Evolutionary conservation across 2,113 vertebrate genomes (phyloP).

Genomic region (Caracal caracal): DNA sequence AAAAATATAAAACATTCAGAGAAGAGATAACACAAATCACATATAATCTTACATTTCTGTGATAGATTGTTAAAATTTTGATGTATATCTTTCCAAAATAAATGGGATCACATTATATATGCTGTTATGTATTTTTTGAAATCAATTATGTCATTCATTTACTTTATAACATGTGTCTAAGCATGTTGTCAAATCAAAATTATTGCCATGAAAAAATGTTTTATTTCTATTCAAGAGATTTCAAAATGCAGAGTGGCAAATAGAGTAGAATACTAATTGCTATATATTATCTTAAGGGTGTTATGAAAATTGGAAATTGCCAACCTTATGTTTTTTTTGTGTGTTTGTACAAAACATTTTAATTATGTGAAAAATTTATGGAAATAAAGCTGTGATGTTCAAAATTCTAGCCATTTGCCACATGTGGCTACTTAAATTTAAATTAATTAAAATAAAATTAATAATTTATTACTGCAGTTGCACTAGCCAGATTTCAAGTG

Average conservation of each 20-base stretch:
- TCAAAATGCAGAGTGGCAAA: not conserved
- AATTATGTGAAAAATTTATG: not conserved
- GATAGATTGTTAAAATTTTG: conserved; percentile 2
- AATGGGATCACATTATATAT: not conserved
- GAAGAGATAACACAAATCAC: not conserved
- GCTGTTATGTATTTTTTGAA: not conserved
- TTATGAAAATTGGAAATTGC: not conserved
- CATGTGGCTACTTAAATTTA: not conserved
- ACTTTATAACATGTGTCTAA: not conserved
- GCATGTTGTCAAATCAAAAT: not conserved
- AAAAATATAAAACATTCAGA: not conserved
- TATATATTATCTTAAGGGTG: not conserved
- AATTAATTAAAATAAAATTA: conserved; percentile 20
- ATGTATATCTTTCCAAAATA: conserved; percentile 11
- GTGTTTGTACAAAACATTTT: not conserved
- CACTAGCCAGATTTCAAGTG: not conserved
- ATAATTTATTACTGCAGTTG: not conserved
- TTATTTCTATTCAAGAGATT: not conserved
- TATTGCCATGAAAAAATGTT: not conserved
- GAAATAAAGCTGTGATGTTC: not conserved
- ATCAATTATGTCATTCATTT: not conserved
- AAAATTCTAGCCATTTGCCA: not conserved
- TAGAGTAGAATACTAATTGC: not conserved
- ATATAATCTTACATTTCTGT: not conserved
- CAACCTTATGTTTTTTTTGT: not conserved